These are phyloP conservation scores for Sebastiscus tertius DNA, from an alignment of 2,797 vertebrate species.

Conservation along the genomic window DNA sequence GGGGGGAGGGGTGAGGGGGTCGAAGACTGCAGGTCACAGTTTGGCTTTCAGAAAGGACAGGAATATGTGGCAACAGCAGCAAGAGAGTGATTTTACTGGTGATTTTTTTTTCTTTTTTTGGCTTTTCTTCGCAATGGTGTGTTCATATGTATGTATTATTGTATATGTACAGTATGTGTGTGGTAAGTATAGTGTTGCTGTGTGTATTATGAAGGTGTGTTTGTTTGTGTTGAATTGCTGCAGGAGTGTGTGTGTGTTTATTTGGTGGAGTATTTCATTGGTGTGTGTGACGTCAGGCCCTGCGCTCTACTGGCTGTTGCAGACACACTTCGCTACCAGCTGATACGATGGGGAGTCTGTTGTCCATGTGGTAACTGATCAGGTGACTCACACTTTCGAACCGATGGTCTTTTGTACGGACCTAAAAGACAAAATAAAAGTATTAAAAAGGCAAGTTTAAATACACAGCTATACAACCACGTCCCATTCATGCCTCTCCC, in stretches of 20 bases:
- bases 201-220: slow-evolving; percentile 12
- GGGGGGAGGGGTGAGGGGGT: not conserved
- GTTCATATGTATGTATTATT: slow-evolving; percentile 8
- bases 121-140: slow-evolving; percentile 43
- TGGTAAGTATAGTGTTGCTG: slow-evolving; percentile 52
- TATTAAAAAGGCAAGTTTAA: not conserved
- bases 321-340: slow-evolving; percentile 97
- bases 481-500: not conserved
- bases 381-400: slow-evolving; percentile 98
- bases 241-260: slow-evolving; percentile 17
- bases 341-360: slow-evolving; percentile 96
- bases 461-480: not conserved
- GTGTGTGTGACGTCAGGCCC: slow-evolving; percentile 77
- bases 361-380: slow-evolving; percentile 99
- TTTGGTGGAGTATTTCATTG: slow-evolving; percentile 55
- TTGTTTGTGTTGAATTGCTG: slow-evolving; percentile 20
- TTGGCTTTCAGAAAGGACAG: slow-evolving; percentile 52
- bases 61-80: slow-evolving; percentile 69
- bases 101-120: slow-evolving; percentile 48
- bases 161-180: not conserved
- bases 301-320: slow-evolving; percentile 95
- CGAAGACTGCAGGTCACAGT: slow-evolving; percentile 63
- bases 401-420: slow-evolving; percentile 96
- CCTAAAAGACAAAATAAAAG: slow-evolving; percentile 74
- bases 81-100: slow-evolving; percentile 55